Evolutionary conservation across 2,888 invertebrate species (phyloP).

Genomic region (Apodemia hepburni): DNA sequence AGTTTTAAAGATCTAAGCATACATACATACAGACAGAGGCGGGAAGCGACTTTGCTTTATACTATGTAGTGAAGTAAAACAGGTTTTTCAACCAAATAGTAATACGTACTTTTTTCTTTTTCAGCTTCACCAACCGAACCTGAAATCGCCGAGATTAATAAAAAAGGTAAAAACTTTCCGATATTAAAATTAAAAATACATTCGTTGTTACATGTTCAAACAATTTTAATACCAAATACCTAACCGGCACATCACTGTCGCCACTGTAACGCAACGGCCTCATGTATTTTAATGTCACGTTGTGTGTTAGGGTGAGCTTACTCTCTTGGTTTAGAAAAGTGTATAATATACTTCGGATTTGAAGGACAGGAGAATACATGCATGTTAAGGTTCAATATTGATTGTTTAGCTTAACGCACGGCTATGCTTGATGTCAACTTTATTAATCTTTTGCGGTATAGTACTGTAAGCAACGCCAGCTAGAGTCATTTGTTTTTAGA

Average conservation of each 20-base stretch:
- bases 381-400: background rate
- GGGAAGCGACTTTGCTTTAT: too few relatives aligned
- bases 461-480: too few relatives aligned
- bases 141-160: constrained; percentile 60
- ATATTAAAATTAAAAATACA: constrained; percentile 23
- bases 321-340: constrained; percentile 25
- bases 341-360: constrained; percentile 17
- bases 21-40: too few relatives aligned
- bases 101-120: constrained; percentile 29
- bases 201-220: constrained; percentile 31
- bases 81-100: background rate
- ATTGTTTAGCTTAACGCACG: background rate
- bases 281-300: constrained; percentile 43
- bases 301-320: constrained; percentile 31
- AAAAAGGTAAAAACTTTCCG: constrained; percentile 57
- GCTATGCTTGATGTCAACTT: background rate
- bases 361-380: constrained; percentile 16
- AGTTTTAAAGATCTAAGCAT: too few relatives aligned
- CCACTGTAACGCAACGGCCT: constrained; percentile 45
- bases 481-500: too few relatives aligned
- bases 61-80: too few relatives aligned
- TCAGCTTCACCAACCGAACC: constrained; percentile 66
- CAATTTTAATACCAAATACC: constrained; percentile 58
- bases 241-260: constrained; percentile 37
- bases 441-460: too few relatives aligned